Evolutionary conservation across 2,888 invertebrate species (phyloP), one percentile per base, ranked within the genome.

Genomic region (Exephanes ischioxanthus): DNA sequence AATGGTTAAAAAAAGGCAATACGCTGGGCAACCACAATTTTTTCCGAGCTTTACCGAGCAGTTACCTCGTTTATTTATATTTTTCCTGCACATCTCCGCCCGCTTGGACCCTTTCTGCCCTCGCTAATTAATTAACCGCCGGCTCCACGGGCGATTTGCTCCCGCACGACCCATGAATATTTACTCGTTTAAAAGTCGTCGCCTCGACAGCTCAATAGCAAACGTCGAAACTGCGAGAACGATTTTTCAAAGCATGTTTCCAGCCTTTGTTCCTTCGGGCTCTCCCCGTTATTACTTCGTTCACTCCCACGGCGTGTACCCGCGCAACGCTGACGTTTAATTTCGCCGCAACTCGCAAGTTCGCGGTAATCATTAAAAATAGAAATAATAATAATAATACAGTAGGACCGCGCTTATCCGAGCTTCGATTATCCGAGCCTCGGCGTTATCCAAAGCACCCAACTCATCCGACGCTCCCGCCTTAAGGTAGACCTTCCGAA

Each of bases 101-200:
- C 53, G 83, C 72, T 71, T 48, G 73, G 26, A 71, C 58, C 33
- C 58, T 58, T 22, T 71, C 51, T 2, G 41, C 30, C 33, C 71
- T 55, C 45, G 77, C 72, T 84, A 80, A 84, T 84, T 84, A 84
- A 84, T 84, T 84, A 80, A 77, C 77, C 72, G 77, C n/a, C 67
- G 58, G 72, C 19, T 71, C 67, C n/a, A 30, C 33, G 63, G 41
- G 9, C 48, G 71, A 51, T 80, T 84, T 77, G 76, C 71, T 71
- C 63, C 67, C 51, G 61, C 58, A 77, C 67, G 80, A 45, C 58
- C 51, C 77, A 77, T 77, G 84, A 84, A 84, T 84, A 84, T 84
- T 84, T 77, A 84, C 77, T 72, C 67, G 72, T 72, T 53, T 67
- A 48, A 67, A 61, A 30, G 63, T 37, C 71, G n/a, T 51, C 61